Conservation (phyloP, 2,888 invertebrate species). For the Drosophila heteroneura region DNA sequence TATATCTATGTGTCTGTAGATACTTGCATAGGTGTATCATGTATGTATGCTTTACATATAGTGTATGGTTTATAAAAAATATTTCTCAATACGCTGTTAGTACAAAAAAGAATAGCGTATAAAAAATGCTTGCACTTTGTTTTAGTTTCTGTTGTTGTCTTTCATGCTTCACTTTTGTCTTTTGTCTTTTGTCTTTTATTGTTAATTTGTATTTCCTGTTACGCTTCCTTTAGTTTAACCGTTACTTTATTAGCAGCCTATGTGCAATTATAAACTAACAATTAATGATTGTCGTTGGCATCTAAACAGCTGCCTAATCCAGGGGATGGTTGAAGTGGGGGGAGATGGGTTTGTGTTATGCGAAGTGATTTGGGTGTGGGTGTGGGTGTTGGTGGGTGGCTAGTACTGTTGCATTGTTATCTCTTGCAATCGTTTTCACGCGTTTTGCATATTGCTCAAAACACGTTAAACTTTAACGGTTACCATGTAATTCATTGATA, state of each 20-base stretch:
- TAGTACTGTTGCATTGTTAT: constrained; percentile 32
- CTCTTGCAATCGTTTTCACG: constrained; percentile 31
- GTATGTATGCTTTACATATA: constrained; percentile 13
- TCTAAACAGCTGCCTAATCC: constrained; percentile 36
- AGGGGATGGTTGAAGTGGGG: not conserved
- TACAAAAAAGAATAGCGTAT: constrained; percentile 1
- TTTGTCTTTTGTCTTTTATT: constrained; percentile 21
- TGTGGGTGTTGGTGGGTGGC: not conserved
- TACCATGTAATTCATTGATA: constrained; percentile 70
- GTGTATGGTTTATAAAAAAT: constrained; percentile 33
- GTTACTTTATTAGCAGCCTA: constrained; percentile 16
- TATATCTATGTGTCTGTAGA: constrained; percentile 36
- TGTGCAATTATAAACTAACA: constrained; percentile 13
- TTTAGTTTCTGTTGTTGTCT: constrained; percentile 14
- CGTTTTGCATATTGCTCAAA: constrained; percentile 50
- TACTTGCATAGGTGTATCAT: constrained; percentile 20
- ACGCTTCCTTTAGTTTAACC: constrained; percentile 11
- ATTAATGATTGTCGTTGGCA: constrained; percentile 49
- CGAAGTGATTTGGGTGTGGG: not conserved
- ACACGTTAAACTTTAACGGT: constrained; percentile 53
- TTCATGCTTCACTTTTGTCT: constrained; percentile 8
- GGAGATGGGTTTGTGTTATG: not conserved
- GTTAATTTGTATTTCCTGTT: constrained; percentile 38
- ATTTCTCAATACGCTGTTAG: constrained; percentile 24
- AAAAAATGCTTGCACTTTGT: constrained; percentile 37